Percentiles rank a stretch among this genome's conserved stretches.
Conservation (phyloP, 1,140 invertebrate genomes). For the Drosophila navojoa region DNA sequence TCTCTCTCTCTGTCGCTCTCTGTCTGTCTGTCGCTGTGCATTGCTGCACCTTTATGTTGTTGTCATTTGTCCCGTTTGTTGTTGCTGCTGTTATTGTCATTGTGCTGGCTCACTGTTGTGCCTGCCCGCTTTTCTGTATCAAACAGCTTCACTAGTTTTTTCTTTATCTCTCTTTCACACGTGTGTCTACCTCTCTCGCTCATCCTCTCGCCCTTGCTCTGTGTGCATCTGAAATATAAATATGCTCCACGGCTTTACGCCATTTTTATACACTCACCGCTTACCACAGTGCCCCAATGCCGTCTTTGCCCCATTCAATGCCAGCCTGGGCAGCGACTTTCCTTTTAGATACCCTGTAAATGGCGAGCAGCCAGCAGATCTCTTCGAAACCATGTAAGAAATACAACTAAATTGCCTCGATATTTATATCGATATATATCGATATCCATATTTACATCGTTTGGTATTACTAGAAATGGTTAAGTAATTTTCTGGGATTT, state of each 20-base stretch:
- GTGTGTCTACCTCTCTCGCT: conserved; percentile 6
- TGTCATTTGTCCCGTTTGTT: conserved; percentile 5
- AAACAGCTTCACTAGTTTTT: conserved; percentile 18
- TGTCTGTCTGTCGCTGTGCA: conserved; percentile 1
- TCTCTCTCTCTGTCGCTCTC: neutral
- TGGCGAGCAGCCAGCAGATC: neutral
- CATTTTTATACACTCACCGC: conserved; percentile 70
- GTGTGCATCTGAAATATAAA: conserved; percentile 66
- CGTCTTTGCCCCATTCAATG: conserved; percentile 6
- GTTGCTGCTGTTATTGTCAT: conserved; percentile 33
- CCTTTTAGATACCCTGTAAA: neutral
- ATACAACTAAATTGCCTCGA: no score
- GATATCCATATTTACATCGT: no score
- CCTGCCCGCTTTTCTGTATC: conserved; percentile 1
- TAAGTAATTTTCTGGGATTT: no score
- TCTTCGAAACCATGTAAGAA: no score
- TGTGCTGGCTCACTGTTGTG: conserved; percentile 11
- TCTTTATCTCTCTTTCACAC: conserved; percentile 12
- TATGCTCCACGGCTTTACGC: conserved; percentile 71
- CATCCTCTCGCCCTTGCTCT: conserved; percentile 15
- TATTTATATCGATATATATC: no score
- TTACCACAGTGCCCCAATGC: conserved; percentile 25
- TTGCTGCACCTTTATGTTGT: conserved; percentile 39
- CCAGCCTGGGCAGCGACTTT: conserved; percentile 19
- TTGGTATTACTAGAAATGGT: no score